Conservation (phyloP, 2,888 invertebrate genomes). For the Melipona beecheii region DNA sequence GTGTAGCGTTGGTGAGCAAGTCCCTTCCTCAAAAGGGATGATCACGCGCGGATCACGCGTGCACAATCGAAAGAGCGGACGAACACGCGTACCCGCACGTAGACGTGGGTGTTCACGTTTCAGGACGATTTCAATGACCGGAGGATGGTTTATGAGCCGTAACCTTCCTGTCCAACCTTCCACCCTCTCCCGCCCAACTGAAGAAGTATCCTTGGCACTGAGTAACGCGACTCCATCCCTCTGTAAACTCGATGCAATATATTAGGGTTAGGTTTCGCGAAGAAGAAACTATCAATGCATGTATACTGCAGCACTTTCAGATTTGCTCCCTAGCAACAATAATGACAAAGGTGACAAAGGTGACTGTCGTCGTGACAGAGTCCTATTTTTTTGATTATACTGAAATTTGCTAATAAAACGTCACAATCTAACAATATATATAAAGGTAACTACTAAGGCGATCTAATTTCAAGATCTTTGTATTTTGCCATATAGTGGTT, state of each 20-base stretch:
- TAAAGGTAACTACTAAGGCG: neutral
- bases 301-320: conserved; percentile 19
- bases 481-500: no score
- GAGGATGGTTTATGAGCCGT: conserved; percentile 81
- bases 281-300: conserved; percentile 62
- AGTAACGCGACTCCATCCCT: conserved; percentile 68
- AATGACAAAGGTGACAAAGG: neutral
- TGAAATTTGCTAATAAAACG: no score
- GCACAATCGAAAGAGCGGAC: conserved; percentile 46
- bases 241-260: conserved; percentile 77
- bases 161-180: conserved; percentile 70
- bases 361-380: no score
- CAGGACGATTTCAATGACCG: conserved; percentile 76
- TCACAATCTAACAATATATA: neutral
- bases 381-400: no score
- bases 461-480: no score
- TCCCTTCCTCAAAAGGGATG: neutral
- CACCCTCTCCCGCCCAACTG: conserved; percentile 42
- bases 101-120: conserved; percentile 63
- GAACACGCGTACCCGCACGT: conserved; percentile 67
- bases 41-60: conserved; percentile 53
- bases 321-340: neutral
- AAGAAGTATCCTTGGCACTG: conserved; percentile 48
- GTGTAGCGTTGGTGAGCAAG: conserved; percentile 65
- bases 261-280: conserved; percentile 75